Conservation (phyloP, 1,140 invertebrate genomes). For the Bombus huntii region DNA sequence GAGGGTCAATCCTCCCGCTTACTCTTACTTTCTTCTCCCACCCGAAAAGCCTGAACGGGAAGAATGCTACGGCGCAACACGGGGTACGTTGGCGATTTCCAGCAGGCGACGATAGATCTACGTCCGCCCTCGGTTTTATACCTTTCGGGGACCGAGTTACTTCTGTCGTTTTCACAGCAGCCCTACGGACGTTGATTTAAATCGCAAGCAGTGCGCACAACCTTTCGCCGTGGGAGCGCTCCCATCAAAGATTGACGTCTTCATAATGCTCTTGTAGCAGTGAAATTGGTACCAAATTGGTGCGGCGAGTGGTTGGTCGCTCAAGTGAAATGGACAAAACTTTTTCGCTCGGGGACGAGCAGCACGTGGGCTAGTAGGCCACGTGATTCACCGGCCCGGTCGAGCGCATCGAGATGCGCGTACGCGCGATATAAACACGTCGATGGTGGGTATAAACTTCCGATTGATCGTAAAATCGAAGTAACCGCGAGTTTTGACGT, state of each 20-base stretch:
- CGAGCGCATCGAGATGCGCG: conserved; percentile 37
- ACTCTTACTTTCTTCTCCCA: conserved; percentile 34
- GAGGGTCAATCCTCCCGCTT: background rate
- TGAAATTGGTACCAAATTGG: conserved; percentile 1
- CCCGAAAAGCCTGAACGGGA: background rate
- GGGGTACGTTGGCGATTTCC: conserved; percentile 61
- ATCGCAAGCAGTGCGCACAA: conserved; percentile 25
- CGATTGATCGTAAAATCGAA: conserved; percentile 61
- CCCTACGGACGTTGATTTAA: conserved; percentile 35
- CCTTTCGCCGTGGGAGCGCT: conserved; percentile 35
- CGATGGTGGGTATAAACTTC: conserved; percentile 44
- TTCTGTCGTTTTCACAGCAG: conserved; percentile 49
- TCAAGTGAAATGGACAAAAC: conserved; percentile 44
- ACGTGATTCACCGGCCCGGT: conserved; percentile 54
- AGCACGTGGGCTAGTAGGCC: conserved; percentile 61
- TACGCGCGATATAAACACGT: conserved; percentile 1
- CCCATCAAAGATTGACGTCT: conserved; percentile 63
- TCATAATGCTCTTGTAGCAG: conserved; percentile 48
- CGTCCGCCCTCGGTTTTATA: conserved; percentile 63
- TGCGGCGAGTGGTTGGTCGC: background rate
- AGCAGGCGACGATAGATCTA: conserved; percentile 65
- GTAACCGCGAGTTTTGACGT: background rate
- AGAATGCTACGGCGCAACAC: background rate
- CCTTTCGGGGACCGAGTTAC: conserved; percentile 49
- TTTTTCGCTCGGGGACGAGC: conserved; percentile 9